Conservation (phyloP, 2,797 vertebrate species). For the Karalla daura region DNA sequence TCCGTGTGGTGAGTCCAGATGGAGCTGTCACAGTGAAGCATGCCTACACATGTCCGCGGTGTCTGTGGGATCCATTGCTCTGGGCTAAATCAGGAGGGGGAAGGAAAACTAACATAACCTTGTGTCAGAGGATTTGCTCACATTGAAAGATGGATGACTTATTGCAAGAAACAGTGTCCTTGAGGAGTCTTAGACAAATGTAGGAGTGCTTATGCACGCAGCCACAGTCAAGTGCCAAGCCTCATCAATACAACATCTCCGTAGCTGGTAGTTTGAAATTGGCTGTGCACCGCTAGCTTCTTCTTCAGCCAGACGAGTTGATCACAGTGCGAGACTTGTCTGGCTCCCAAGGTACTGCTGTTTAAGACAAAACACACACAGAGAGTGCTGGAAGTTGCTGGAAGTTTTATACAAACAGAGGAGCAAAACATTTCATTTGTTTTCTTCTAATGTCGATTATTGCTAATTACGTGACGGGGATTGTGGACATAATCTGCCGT, state of each 20-base stretch:
- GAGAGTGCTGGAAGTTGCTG: not conserved
- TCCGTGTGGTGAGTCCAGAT: constrained; percentile 70
- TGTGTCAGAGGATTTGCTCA: constrained; percentile 58
- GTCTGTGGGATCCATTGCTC: constrained; percentile 62
- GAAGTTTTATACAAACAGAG: not conserved
- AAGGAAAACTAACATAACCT: constrained; percentile 66
- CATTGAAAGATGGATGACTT: constrained; percentile 55
- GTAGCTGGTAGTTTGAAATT: constrained; percentile 22
- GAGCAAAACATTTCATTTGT: too few relatives aligned
- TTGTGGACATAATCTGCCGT: not conserved
- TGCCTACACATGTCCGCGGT: constrained; percentile 53
- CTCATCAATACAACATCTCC: constrained; percentile 28
- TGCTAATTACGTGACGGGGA: not conserved
- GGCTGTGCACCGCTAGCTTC: constrained; percentile 13
- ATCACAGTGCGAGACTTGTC: constrained; percentile 27
- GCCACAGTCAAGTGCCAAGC: constrained; percentile 6
- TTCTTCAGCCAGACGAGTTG: constrained; percentile 20
- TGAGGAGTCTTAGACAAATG: constrained; percentile 41
- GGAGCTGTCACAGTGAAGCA: constrained; percentile 73
- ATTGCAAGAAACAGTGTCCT: constrained; percentile 37
- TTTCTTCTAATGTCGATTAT: not conserved
- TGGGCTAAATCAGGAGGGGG: constrained; percentile 43
- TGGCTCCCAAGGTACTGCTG: constrained; percentile 13
- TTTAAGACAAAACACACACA: not conserved
- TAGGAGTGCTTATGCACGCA: constrained; percentile 20